A percentile compares a stretch with the other conserved stretches of the same genome.
phyloP scores from a whole-genome alignment of 2,113 vertebrate species.

The Eurypyga helias region DNA sequence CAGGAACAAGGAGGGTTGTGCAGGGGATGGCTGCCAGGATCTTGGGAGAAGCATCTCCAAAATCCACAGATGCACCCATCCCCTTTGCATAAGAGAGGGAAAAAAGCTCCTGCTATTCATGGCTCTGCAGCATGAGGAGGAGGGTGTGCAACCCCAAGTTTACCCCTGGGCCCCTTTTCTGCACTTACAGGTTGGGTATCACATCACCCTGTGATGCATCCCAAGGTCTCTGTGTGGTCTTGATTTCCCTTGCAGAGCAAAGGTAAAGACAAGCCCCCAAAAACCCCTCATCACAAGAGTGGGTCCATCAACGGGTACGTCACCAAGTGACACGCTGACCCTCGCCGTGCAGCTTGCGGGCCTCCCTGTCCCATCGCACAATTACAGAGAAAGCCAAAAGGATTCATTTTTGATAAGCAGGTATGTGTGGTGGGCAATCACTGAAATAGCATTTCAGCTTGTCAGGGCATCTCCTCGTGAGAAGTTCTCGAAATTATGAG shows the following conservation, averaged over 20 bases:
- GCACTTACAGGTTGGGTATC: background rate
- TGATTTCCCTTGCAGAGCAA: background rate
- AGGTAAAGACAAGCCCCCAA: background rate
- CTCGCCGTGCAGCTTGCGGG: background rate
- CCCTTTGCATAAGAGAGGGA: background rate
- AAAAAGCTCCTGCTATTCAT: background rate
- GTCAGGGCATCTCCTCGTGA: background rate
- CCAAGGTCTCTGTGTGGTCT: background rate
- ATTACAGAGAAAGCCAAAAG: background rate
- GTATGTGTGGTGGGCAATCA: background rate
- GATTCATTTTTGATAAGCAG: background rate
- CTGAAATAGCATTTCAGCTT: conserved; percentile 23
- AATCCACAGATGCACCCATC: background rate
- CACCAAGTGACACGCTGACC: background rate
- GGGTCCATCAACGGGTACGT: background rate
- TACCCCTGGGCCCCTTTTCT: background rate
- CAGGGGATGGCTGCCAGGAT: background rate
- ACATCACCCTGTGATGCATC: background rate
- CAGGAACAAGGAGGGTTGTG: background rate
- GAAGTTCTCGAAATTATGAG: conserved; percentile 19
- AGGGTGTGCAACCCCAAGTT: background rate
- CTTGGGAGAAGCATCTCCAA: background rate
- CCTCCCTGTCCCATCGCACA: fast-evolving
- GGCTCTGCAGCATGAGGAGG: fast-evolving
- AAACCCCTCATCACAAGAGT: background rate